Base-by-base conservation (phyloP, 2,888 invertebrate genomes). In the Meiosimyza decipiens region DNA sequence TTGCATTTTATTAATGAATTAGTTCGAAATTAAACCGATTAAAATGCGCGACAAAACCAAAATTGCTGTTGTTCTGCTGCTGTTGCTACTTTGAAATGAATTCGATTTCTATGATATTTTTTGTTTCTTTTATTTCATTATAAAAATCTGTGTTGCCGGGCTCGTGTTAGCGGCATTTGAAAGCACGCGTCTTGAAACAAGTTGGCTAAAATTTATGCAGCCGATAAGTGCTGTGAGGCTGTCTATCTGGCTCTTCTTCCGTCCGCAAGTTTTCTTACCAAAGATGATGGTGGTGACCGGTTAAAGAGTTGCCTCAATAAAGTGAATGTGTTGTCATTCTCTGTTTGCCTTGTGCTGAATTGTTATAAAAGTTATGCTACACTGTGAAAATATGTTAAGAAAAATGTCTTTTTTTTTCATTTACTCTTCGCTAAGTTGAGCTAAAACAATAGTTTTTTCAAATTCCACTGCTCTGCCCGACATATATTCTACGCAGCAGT, bases 311-410 rank as follows among this genome's bases (percentile, higher is more conserved):
- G 40, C 60, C 16, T 40, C 60, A 40, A n/a, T 47, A 40, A 40
- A 62, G 60, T 62, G 47, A 62, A 62, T 62, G 60, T 40, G 13
- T 62, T 62, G 60, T 5, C 40, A 40, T 50, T 18, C 50, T 18
- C 49, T 50, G 50, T 50, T 64, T 22, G 22, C 64, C 64, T 64
- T 64, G 64, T 64, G 64, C 64, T 51, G 28, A 22, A 64, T 64
- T 15, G 16, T 4, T n/a, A 55, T n/a, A 55, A 11, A 3, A 13
- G 9, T n/a, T 15, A 55, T 18, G 55, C 16, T 22, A 57, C 55
- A 57, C 55, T 57, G 22, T 13, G 12, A 22, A 22, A 22, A 22
- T 22, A n/a, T n/a, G n/a, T n/a, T n/a, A n/a, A n/a, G n/a, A n/a
- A n/a, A n/a, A n/a, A n/a, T n/a, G n/a, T n/a, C n/a, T n/a, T n/a